A percentile compares a stretch with the other conserved stretches of the same genome.
phyloP scores from a whole-genome alignment of 2,113 vertebrate genomes.

The Chinchilla lanigera region DNA sequence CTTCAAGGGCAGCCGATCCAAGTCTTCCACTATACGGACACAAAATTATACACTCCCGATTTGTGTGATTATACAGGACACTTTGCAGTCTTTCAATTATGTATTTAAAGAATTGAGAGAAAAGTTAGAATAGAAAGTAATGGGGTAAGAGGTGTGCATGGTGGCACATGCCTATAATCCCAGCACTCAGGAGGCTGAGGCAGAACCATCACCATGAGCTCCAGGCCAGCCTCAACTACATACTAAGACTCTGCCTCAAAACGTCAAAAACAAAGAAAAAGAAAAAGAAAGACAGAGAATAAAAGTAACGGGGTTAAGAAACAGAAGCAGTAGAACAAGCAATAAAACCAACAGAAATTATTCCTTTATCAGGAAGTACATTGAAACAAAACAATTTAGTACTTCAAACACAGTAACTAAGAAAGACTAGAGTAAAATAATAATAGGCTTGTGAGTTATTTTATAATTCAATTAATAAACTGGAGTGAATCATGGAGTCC shows the following conservation, averaged over 20 bases:
- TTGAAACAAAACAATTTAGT: conserved; percentile 25
- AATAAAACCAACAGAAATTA: conserved; percentile 41
- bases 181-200: neutral
- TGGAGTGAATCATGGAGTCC: conserved; percentile 19
- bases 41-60: neutral
- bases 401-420: conserved; percentile 44
- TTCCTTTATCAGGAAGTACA: conserved; percentile 33
- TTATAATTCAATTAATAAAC: conserved; percentile 48
- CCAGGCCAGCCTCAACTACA: neutral
- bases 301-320: neutral
- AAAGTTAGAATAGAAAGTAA: conserved; percentile 14
- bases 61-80: neutral
- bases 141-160: neutral
- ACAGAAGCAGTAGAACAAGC: neutral
- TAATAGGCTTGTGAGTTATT: neutral
- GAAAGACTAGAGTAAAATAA: conserved; percentile 47
- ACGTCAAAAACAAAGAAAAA: neutral
- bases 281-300: too few relatives aligned
- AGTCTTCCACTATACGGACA: neutral
- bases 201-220: neutral
- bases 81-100: conserved; percentile 27
- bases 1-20: neutral
- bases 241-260: neutral
- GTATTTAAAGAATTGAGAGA: conserved; percentile 13
- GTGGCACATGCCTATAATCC: neutral